A percentile compares a stretch with the other conserved stretches of the same genome.
These are phyloP conservation scores for Cyclopterus lumpus DNA, from an alignment of 2,797 vertebrate species.

Conservation along the genomic window DNA sequence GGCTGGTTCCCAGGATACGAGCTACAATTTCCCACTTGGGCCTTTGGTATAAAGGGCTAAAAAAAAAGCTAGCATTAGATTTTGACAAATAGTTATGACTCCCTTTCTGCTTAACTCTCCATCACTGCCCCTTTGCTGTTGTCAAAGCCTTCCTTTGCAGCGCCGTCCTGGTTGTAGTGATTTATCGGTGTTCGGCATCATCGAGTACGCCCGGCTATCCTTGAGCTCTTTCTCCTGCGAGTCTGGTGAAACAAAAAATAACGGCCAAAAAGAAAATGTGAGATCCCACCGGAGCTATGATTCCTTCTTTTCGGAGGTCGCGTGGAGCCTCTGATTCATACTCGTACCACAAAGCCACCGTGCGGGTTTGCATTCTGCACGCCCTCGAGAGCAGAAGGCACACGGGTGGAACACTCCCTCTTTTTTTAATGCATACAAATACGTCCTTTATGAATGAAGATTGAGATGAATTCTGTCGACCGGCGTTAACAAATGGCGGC, in stretches of 20 bases:
- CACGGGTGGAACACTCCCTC: background rate
- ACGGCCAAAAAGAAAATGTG: background rate
- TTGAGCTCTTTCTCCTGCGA: slow-evolving; percentile 13
- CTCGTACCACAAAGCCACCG: background rate
- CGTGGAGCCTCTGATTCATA: background rate
- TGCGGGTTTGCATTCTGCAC: background rate
- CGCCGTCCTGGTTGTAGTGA: slow-evolving; percentile 15
- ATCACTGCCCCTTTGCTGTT: slow-evolving; percentile 11
- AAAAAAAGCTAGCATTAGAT: slow-evolving; percentile 38
- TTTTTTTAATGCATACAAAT: background rate
- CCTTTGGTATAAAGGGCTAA: slow-evolving; percentile 30
- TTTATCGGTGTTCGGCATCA: slow-evolving; percentile 36
- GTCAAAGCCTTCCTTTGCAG: slow-evolving; percentile 18
- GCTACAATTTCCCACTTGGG: slow-evolving; percentile 42
- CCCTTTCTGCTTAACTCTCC: slow-evolving; percentile 21
- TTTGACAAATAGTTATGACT: slow-evolving; percentile 49
- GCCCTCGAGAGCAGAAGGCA: background rate
- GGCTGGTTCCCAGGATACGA: slow-evolving; percentile 37
- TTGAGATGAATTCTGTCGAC: background rate
- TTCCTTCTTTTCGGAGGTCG: background rate
- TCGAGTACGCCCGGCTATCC: slow-evolving; percentile 3
- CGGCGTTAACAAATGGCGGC: background rate
- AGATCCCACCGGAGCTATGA: background rate
- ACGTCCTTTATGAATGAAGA: background rate
- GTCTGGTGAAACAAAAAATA: slow-evolving; percentile 12